A percentile compares a stretch with the other conserved stretches of the same genome.
phyloP scores from a whole-genome alignment of 1,140 invertebrate genomes.

The Eumaeus atala region DNA sequence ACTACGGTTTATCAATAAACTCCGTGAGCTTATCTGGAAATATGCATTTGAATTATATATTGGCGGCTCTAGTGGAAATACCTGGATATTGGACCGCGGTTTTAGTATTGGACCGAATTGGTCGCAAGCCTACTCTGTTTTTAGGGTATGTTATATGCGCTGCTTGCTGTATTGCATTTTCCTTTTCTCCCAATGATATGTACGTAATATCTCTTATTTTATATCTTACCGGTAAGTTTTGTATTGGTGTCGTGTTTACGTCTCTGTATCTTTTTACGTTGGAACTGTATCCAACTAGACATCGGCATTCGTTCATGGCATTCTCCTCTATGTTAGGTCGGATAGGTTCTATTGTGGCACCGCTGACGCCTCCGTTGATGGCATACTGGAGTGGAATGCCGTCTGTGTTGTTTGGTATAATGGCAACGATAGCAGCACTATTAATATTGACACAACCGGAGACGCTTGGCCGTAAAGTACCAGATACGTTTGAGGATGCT shows the following conservation, averaged over 20 bases:
- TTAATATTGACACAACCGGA: slow-evolving; percentile 81
- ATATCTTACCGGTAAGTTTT: slow-evolving; percentile 54
- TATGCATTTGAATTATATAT: slow-evolving; percentile 81
- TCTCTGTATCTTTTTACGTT: slow-evolving; percentile 82
- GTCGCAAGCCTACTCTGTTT: slow-evolving; percentile 71
- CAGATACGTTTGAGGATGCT: slow-evolving; percentile 82
- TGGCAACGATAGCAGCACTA: slow-evolving; percentile 76
- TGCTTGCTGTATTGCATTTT: slow-evolving; percentile 50
- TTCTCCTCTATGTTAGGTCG: slow-evolving; percentile 85
- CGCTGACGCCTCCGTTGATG: slow-evolving; percentile 76
- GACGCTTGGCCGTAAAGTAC: slow-evolving; percentile 79
- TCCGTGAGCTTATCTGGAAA: slow-evolving; percentile 83
- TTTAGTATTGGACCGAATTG: slow-evolving; percentile 77
- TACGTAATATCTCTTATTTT: slow-evolving; percentile 44
- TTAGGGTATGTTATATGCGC: slow-evolving; percentile 49
- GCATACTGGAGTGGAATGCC: slow-evolving; percentile 73
- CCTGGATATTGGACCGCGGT: slow-evolving; percentile 81
- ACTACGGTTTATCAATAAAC: slow-evolving; percentile 88
- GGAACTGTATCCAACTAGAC: slow-evolving; percentile 83
- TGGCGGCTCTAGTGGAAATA: slow-evolving; percentile 80
- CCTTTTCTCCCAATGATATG: slow-evolving; percentile 41
- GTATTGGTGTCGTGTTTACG: slow-evolving; percentile 73
- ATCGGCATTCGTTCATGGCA: slow-evolving; percentile 79
- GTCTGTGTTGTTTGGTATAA: slow-evolving; percentile 78
- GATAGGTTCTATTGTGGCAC: slow-evolving; percentile 82